phyloP scores from a whole-genome alignment of 2,113 vertebrate species.

The Melanotaenia duboulayi region DNA sequence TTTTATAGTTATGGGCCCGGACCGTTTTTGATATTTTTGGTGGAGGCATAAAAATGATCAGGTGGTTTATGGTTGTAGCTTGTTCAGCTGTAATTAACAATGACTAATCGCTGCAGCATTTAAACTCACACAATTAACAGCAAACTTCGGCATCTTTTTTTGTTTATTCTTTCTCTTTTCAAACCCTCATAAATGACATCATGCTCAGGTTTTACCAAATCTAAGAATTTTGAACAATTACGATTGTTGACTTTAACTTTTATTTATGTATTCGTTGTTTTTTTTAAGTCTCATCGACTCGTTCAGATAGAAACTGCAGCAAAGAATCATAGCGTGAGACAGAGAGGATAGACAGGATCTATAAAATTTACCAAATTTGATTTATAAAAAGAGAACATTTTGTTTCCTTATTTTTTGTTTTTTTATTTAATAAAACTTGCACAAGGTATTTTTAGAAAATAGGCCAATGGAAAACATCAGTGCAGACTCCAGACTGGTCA shows the following conservation, averaged over 20 bases:
- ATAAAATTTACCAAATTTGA: not conserved
- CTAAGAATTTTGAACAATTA: not conserved
- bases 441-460: not conserved
- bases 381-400: not conserved
- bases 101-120: slow-evolving; percentile 12
- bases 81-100: slow-evolving; percentile 17
- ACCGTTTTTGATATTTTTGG: slow-evolving; percentile 9
- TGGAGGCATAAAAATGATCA: not conserved
- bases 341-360: not conserved
- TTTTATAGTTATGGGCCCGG: slow-evolving; percentile 21
- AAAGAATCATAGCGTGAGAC: not conserved
- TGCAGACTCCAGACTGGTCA: not conserved
- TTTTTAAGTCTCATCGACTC: too few relatives aligned
- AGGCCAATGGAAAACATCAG: not conserved
- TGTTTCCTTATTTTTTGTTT: not conserved
- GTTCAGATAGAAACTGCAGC: too few relatives aligned
- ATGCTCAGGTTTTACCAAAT: not conserved
- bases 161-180: slow-evolving; percentile 1
- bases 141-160: not conserved
- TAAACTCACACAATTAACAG: slow-evolving; percentile 15
- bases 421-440: not conserved
- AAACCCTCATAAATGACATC: not conserved
- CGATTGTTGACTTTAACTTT: not conserved
- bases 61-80: slow-evolving; percentile 2
- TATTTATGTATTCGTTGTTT: too few relatives aligned